phyloP scores from a whole-genome alignment of 2,113 vertebrate genomes.

The Ctenomys sociabilis region DNA sequence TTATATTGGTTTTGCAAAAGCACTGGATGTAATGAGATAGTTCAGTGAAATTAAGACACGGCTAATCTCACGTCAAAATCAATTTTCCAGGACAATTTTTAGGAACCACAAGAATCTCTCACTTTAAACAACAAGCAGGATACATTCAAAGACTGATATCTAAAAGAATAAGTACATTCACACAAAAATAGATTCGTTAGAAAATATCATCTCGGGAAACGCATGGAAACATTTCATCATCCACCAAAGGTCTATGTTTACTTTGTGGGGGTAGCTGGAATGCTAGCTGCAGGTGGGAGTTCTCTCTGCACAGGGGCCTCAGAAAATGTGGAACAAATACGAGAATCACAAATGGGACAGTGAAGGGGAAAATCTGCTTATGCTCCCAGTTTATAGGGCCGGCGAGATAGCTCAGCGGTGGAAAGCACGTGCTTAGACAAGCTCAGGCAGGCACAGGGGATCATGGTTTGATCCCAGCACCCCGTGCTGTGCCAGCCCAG shows the following conservation, averaged over 20 bases:
- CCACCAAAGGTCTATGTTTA: background rate
- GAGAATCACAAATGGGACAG: background rate
- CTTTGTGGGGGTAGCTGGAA: background rate
- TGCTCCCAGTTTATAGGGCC: background rate
- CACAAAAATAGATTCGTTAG: background rate
- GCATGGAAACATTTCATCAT: background rate
- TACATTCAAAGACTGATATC: background rate
- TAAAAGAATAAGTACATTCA: conserved; percentile 43
- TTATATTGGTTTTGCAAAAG: background rate
- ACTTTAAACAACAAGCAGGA: conserved; percentile 15
- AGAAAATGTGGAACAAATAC: background rate
- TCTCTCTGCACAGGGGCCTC: background rate
- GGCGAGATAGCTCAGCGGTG: too few species aligned
- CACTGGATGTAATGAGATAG: background rate
- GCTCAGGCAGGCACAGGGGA: too few species aligned
- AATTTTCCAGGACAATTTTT: background rate
- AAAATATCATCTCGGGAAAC: conserved; percentile 10
- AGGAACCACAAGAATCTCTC: background rate
- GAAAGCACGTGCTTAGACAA: too few species aligned
- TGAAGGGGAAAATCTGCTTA: background rate
- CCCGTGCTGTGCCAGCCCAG: too few species aligned
- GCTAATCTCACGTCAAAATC: conserved; percentile 22
- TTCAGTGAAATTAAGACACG: conserved; percentile 48
- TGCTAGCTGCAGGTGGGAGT: background rate
- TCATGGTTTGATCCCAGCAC: too few species aligned